phyloP scores from a whole-genome alignment of 2,797 vertebrate species.

The Dipus sagitta region DNA sequence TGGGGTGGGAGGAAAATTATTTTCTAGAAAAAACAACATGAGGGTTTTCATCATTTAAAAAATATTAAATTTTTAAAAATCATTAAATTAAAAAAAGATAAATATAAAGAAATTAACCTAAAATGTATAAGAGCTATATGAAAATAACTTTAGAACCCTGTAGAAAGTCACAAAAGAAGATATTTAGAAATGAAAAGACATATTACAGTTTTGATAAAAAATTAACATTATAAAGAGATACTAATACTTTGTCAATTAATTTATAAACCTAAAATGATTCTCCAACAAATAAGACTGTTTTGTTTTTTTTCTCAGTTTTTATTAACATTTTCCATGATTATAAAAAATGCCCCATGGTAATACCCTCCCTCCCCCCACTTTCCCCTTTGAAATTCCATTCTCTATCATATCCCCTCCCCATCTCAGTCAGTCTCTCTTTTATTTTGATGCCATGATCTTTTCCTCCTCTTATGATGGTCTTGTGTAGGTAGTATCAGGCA shows the following conservation, averaged over 20 bases:
- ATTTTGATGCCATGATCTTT: too few species aligned
- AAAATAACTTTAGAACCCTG: neutral
- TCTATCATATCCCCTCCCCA: too few species aligned
- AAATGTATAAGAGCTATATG: neutral
- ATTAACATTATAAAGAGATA: neutral
- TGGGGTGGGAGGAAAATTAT: neutral
- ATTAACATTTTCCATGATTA: too few species aligned
- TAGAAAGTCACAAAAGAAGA: neutral
- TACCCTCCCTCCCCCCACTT: too few species aligned
- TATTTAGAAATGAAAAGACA: neutral
- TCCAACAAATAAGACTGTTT: neutral
- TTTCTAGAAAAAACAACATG: neutral
- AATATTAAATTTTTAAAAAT: neutral
- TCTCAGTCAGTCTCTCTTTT: too few species aligned
- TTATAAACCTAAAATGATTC: slow-evolving; percentile 34
- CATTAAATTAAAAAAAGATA: slow-evolving; percentile 7
- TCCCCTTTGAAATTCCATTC: too few species aligned
- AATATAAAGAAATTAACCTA: slow-evolving; percentile 22
- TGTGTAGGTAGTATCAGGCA: too few species aligned
- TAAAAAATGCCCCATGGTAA: too few species aligned
- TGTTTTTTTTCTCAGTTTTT: too few species aligned
- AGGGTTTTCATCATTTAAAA: neutral
- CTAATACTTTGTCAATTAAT: neutral
- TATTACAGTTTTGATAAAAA: neutral
- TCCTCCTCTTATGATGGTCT: too few species aligned